Evolutionary conservation across 2,113 vertebrate species (phyloP).

Genomic region (Cromileptes altivelis): DNA sequence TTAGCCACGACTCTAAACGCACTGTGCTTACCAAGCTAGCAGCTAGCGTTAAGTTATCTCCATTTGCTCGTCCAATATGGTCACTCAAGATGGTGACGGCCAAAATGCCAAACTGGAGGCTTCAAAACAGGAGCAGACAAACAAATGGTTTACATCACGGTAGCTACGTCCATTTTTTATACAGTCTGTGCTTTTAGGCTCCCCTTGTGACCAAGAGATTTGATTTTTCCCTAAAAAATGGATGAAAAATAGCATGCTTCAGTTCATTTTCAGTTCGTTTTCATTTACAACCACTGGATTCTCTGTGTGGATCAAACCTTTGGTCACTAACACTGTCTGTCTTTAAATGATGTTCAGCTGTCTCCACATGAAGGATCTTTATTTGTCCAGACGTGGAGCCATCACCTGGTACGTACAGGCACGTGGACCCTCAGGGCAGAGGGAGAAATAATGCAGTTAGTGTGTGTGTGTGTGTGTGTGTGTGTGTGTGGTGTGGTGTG

Average conservation of each 20-base stretch:
- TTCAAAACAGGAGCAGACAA: no score
- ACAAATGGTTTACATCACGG: no score
- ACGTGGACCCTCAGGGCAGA: background rate
- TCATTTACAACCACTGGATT: background rate
- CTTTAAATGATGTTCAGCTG: background rate
- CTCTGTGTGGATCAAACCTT: no score
- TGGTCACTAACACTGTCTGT: background rate
- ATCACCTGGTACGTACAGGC: background rate
- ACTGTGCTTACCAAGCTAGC: no score
- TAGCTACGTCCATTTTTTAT: no score
- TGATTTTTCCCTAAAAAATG: background rate
- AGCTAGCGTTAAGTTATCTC: no score
- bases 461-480: slow-evolving; percentile 9
- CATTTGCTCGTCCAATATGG: no score
- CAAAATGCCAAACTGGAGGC: no score
- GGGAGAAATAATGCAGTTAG: slow-evolving; percentile 13
- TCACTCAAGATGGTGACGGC: no score
- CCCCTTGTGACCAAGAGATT: background rate
- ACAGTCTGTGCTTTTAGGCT: background rate
- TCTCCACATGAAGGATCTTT: background rate
- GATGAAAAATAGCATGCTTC: no score
- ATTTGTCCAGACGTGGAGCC: background rate
- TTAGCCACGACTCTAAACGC: no score
- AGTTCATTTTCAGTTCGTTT: no score
- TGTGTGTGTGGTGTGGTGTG: background rate